Evolutionary conservation across 53 echinoderm and acorn worm species (phyloP).

Genomic region (Holothuria leucospilota): DNA sequence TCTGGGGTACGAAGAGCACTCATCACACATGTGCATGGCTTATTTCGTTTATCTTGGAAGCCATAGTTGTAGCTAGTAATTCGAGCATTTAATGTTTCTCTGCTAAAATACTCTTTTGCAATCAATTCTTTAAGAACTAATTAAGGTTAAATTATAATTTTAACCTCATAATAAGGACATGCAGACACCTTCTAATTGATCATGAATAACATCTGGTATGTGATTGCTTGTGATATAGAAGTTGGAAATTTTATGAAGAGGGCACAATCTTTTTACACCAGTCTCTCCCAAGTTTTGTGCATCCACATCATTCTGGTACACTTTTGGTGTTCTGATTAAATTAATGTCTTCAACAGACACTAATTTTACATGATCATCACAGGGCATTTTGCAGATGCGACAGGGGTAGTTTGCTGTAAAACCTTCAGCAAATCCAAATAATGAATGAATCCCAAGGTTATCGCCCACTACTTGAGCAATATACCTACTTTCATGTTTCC

Average conservation of each 20-base stretch:
- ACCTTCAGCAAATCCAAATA: constrained; percentile 61
- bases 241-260: constrained; percentile 29
- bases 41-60: constrained; percentile 44
- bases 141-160: too few relatives aligned
- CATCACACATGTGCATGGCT: constrained; percentile 29
- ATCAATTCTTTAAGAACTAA: constrained; percentile 54
- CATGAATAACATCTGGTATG: constrained; percentile 64
- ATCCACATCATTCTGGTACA: constrained; percentile 51
- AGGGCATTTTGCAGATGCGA: constrained; percentile 54
- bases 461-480: constrained; percentile 49
- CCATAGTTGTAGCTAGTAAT: constrained; percentile 67
- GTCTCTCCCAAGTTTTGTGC: constrained; percentile 49
- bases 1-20: constrained; percentile 40
- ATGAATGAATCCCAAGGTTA: constrained; percentile 51
- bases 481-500: constrained; percentile 42
- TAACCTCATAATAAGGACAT: constrained; percentile 51
- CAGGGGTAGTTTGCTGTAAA: constrained; percentile 65
- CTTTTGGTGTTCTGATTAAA: constrained; percentile 21
- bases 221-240: constrained; percentile 51
- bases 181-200: constrained; percentile 57
- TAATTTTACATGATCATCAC: constrained; percentile 19
- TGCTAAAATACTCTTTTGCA: constrained; percentile 35
- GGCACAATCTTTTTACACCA: constrained; percentile 46
- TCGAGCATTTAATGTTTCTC: constrained; percentile 28
- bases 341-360: constrained; percentile 13